Evolutionary conservation across 2,797 vertebrate genomes (phyloP).

Genomic region (Danionella dracula): DNA sequence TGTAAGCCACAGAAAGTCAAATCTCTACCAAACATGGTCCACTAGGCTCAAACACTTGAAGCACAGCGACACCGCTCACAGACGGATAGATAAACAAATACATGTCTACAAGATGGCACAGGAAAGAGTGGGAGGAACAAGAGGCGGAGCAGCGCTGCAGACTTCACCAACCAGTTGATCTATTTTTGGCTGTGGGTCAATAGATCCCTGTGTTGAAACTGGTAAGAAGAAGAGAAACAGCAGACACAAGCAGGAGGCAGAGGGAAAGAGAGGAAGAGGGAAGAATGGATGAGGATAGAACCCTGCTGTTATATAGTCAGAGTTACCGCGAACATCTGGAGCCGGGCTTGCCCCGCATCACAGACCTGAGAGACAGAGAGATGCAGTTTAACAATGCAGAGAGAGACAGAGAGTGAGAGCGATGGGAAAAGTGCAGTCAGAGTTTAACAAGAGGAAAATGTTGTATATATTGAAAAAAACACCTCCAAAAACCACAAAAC

Average conservation of each 20-base stretch:
- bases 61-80: conserved; percentile 28
- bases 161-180: conserved; percentile 49
- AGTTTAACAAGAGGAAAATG: conserved; percentile 8
- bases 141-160: conserved; percentile 34
- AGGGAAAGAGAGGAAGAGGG: conserved; percentile 46
- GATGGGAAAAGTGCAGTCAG: background rate
- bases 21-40: conserved; percentile 52
- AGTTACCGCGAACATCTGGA: conserved; percentile 76
- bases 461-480: background rate
- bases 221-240: conserved; percentile 25
- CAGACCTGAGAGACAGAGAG: conserved; percentile 76
- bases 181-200: conserved; percentile 37
- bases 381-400: conserved; percentile 59
- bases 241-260: conserved; percentile 55
- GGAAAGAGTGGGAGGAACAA: conserved; percentile 38
- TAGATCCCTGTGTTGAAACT: conserved; percentile 47
- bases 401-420: conserved; percentile 40
- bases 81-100: conserved; percentile 41
- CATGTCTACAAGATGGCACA: conserved; percentile 48
- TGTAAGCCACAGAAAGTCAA: conserved; percentile 52
- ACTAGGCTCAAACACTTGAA: conserved; percentile 29
- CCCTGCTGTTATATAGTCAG: conserved; percentile 55
- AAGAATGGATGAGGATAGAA: conserved; percentile 48
- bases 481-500: background rate
- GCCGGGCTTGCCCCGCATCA: conserved; percentile 70